Base-by-base conservation (phyloP, 2,888 invertebrate species). In the Papilio demoleus region DNA sequence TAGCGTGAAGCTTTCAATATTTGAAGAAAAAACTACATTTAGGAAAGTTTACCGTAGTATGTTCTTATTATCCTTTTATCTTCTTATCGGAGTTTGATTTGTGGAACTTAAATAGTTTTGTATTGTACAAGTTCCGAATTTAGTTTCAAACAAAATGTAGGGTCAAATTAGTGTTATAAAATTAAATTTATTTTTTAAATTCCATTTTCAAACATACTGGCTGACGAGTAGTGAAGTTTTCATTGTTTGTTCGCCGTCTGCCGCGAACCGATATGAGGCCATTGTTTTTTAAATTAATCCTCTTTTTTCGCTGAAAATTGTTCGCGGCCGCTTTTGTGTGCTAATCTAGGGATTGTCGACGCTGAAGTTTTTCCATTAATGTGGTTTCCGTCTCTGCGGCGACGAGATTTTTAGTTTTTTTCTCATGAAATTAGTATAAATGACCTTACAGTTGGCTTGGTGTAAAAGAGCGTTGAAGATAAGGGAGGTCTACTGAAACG, bases 11-110 rank as follows among this genome's bases (percentile, higher is more conserved):
- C 64, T 22, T 34, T 60, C 64, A 68, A 68, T 68, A 60, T 68
- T 68, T 68, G 60, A 22, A 47, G 38, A 27, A 36, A 60, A 65
- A 69, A 69, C 69, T 69, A 61, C 53, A n/a, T 69, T 69, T 34
- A 9, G 19, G 34, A 34, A 53, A 60, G 65, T 69, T 69, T 65
- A 50, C 69, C 38, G 2, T 22, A 47, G 45, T 4, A 40, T 31
- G 61, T 68, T 60, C 50, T 65, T 65, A 64, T 69, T 65, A 53
- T 50, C 40, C 22, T 65, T 50, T 53, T 53, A 38, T 53, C 34
- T 45, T 4, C 27, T 47, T n/a, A n/a, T n/a, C 4, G 2, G 17
- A 60, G 60, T 60, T 65, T 34, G 45, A 47, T 58, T 56, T 65
- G 4, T 24, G 24, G 9, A 31, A 22, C 6, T 65, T 56, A 4